phyloP scores from a whole-genome alignment of 2,113 vertebrate genomes.

The Gallinago undulata region DNA sequence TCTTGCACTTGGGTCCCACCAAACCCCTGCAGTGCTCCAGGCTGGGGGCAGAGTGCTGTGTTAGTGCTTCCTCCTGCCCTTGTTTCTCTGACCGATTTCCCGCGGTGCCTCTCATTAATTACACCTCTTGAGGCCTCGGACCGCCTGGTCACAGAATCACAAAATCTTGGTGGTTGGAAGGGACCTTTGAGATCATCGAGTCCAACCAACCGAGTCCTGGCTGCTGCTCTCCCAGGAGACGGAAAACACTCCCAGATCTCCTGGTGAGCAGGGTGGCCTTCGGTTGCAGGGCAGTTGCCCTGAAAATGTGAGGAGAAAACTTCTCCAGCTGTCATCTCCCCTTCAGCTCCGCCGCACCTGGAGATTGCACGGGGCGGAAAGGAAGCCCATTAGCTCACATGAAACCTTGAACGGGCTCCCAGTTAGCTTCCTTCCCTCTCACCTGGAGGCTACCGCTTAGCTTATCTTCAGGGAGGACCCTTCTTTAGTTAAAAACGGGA shows the following conservation, averaged over 20 bases:
- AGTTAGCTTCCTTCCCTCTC: not conserved
- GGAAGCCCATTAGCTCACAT: not conserved
- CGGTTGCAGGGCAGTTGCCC: not conserved
- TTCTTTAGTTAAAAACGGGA: not conserved
- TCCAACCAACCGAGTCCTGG: not conserved
- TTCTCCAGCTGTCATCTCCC: not conserved
- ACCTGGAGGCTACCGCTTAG: not conserved
- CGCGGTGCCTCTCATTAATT: not conserved
- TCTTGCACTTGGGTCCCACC: too few relatives aligned
- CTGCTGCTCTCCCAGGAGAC: not conserved
- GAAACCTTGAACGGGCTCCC: slow-evolving; percentile 2
- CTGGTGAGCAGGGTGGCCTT: not conserved
- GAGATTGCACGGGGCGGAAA: not conserved
- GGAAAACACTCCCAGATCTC: not conserved
- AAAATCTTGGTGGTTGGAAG: too few relatives aligned
- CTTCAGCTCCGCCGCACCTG: not conserved
- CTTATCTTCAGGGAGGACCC: slow-evolving; percentile 5
- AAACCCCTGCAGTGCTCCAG: too few relatives aligned
- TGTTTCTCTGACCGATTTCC: not conserved
- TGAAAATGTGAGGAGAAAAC: not conserved
- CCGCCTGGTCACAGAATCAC: not conserved
- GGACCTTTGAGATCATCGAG: too few relatives aligned
- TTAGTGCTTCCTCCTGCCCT: not conserved
- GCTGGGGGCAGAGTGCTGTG: too few relatives aligned
- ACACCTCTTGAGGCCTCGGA: not conserved